Evolutionary conservation across 2,113 vertebrate genomes (phyloP).

Genomic region (Phrynosoma platyrhinos): DNA sequence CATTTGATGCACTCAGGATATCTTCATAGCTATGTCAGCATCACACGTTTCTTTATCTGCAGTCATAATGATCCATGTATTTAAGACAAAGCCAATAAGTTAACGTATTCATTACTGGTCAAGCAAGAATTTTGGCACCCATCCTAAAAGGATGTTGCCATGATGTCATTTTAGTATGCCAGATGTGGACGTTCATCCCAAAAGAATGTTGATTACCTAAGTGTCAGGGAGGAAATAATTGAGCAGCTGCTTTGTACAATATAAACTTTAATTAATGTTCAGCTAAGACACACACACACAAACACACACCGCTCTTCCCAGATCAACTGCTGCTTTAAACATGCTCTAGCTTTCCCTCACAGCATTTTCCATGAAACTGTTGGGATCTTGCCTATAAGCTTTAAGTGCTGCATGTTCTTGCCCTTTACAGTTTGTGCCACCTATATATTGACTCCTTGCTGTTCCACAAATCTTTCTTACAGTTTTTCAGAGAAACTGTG

Average conservation of each 20-base stretch:
- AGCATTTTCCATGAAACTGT: not conserved
- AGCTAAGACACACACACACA: no score
- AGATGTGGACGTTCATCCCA: not conserved
- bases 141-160: constrained; percentile 23
- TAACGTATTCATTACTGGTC: not conserved
- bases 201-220: not conserved
- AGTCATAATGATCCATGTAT: not conserved
- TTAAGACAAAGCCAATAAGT: not conserved
- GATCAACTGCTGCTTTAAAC: not conserved
- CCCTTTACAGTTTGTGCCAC: not conserved
- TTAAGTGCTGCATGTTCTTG: not conserved
- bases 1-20: not conserved
- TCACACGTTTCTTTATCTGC: not conserved
- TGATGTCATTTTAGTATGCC: not conserved
- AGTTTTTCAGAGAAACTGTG: not conserved
- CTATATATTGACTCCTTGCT: not conserved
- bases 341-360: not conserved
- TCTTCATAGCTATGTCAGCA: not conserved
- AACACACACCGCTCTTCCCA: no score
- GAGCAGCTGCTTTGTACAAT: not conserved
- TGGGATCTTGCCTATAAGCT: not conserved
- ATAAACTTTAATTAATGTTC: not conserved
- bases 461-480: not conserved
- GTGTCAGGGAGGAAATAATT: not conserved
- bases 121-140: not conserved